Evolutionary conservation across 2,113 vertebrate species (phyloP).

Genomic region (Dipodomys spectabilis): DNA sequence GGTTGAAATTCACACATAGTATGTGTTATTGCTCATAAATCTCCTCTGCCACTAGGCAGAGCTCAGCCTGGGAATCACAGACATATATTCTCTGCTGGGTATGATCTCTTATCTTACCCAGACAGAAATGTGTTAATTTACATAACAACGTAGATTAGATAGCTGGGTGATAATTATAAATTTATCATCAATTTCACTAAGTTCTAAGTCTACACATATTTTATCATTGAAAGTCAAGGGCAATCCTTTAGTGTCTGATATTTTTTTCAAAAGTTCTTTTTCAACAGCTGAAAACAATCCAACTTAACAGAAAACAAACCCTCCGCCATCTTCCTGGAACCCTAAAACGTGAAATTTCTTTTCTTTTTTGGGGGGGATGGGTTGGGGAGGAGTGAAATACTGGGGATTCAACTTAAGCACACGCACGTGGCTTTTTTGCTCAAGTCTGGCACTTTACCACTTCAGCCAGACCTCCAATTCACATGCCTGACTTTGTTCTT

Average conservation of each 20-base stretch:
- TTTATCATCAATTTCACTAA: conserved; percentile 64
- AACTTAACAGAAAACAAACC: background rate
- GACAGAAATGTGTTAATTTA: conserved; percentile 77
- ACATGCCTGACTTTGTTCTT: background rate
- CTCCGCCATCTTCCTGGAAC: no score
- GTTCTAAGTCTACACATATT: conserved; percentile 50
- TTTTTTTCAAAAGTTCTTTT: conserved; percentile 40
- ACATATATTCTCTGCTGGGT: conserved; percentile 51
- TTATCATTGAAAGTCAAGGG: conserved; percentile 33
- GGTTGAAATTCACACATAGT: conserved; percentile 28
- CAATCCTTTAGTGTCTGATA: conserved; percentile 13
- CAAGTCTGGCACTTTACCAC: no score
- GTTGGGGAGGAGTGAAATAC: no score
- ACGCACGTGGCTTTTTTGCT: no score
- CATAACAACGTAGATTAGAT: conserved; percentile 69
- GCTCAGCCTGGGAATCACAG: conserved; percentile 49
- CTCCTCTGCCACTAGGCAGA: conserved; percentile 33
- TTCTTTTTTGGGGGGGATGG: background rate
- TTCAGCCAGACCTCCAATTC: no score
- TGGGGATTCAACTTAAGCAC: no score
- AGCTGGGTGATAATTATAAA: conserved; percentile 65
- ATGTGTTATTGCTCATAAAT: conserved; percentile 64
- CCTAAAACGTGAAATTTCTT: background rate
- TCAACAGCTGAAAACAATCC: background rate
- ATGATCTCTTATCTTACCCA: conserved; percentile 63